Conservation (phyloP, 2,888 invertebrate genomes). For the Clunio marinus region DNA sequence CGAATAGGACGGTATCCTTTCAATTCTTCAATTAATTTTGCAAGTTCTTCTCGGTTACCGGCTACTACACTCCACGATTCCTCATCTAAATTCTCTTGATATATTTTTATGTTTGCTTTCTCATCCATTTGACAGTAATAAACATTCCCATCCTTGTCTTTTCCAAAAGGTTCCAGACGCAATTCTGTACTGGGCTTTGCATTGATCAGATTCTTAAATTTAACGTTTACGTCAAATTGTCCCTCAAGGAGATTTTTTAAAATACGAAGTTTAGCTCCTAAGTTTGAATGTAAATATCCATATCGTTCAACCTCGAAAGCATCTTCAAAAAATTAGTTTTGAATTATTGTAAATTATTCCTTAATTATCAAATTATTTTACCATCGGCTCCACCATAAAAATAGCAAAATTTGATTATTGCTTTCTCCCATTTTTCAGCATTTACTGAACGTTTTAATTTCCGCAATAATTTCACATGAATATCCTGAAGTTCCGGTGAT, state of each 20-base stretch:
- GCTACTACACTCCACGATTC: slow-evolving; percentile 93
- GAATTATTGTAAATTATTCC: too few species aligned
- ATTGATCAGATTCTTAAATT: slow-evolving; percentile 86
- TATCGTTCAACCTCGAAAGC: slow-evolving; percentile 95
- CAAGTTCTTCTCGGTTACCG: slow-evolving; percentile 76
- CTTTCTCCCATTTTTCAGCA: slow-evolving; percentile 85
- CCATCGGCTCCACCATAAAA: slow-evolving; percentile 78
- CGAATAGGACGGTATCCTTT: slow-evolving; percentile 65
- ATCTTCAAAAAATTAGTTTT: too few species aligned
- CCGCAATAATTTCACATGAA: slow-evolving; percentile 84
- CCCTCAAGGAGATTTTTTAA: slow-evolving; percentile 79
- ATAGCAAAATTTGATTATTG: slow-evolving; percentile 85
- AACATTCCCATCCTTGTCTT: slow-evolving; percentile 82
- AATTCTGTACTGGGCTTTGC: slow-evolving; percentile 73
- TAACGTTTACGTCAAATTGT: slow-evolving; percentile 91
- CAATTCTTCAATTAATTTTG: slow-evolving; percentile 69
- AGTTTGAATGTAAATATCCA: slow-evolving; percentile 88
- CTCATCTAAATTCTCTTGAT: slow-evolving; percentile 93
- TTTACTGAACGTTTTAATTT: slow-evolving; percentile 78
- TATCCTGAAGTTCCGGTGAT: slow-evolving; percentile 72
- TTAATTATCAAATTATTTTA: too few species aligned
- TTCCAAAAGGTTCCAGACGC: slow-evolving; percentile 82
- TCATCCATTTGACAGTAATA: slow-evolving; percentile 94
- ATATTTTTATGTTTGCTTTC: slow-evolving; percentile 83
- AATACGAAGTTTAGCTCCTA: slow-evolving; percentile 81